A percentile compares a stretch with the other conserved stretches of the same genome.
phyloP scores from a whole-genome alignment of 2,797 vertebrate species.

The Ptychadena robeensis region DNA sequence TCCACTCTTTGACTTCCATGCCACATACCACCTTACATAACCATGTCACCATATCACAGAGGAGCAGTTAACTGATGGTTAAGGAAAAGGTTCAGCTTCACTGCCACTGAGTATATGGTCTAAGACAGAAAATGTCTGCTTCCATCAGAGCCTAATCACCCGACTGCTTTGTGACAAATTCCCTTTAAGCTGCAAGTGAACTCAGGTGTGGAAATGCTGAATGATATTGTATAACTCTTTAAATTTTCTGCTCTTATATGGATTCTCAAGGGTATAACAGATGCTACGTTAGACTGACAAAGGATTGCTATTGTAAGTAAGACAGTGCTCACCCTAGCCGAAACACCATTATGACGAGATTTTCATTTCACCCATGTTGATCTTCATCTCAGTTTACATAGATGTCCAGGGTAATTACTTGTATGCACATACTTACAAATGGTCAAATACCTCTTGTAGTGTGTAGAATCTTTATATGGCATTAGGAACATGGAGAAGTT shows the following conservation, averaged over 20 bases:
- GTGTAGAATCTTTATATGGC: background rate
- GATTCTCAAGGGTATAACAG: slow-evolving; percentile 6
- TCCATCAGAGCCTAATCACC: background rate
- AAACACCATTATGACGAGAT: background rate
- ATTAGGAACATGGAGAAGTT: background rate
- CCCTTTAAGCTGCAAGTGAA: slow-evolving; percentile 4
- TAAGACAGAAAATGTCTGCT: background rate
- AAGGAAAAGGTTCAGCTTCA: background rate
- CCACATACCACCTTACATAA: background rate
- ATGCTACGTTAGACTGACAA: background rate
- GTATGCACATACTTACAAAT: background rate
- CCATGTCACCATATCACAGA: background rate
- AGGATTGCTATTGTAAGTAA: slow-evolving; percentile 7
- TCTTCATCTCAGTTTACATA: background rate
- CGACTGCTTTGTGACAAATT: background rate
- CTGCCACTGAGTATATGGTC: background rate
- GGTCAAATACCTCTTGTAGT: background rate
- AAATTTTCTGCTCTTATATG: background rate
- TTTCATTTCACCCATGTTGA: background rate
- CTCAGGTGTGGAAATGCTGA: slow-evolving; percentile 2
- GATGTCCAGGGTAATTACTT: background rate
- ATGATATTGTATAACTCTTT: background rate
- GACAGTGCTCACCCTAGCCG: background rate
- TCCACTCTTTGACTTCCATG: background rate
- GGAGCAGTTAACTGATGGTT: background rate